Base-by-base conservation (phyloP, 2,113 vertebrate genomes). In the Synchiropus splendidus region DNA sequence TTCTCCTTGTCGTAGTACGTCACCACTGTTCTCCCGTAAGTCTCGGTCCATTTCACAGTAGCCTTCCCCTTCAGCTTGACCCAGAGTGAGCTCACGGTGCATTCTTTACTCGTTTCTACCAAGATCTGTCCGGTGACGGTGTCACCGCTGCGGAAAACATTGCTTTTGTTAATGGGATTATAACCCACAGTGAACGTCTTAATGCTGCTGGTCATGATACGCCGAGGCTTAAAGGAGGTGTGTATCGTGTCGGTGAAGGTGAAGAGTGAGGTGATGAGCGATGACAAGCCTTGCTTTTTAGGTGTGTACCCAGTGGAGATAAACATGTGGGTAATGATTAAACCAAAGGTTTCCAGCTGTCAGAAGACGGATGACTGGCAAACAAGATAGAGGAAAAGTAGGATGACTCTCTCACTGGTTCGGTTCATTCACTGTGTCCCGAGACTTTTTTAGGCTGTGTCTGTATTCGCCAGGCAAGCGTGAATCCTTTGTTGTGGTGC, bases 21-120 rank as follows among this genome's bases (percentile, higher is more conserved):
- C 6, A 48, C 3, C 0, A 10, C 2, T 0, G 1, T 33, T 15
- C 36, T 17, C 2, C 66, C 58, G 6, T 64, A 1, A 2, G 1
- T 1, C 32, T 83, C 70, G 1, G 17, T 42, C 79, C 72, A 83
- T 34, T 1, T 9, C 3, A 79, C 74, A 1, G 70, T 6, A 0
- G 77, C 74, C 46, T 83, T 78, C 6, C 81, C 80, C 31, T 82
- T 84, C 10, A 77, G 46, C 60, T 81, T 78, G 0, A 83, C 18
- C 12, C 10, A 40, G 10, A 86, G 40, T 9, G 51, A 57, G 10
- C 59, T 4, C 17, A 84, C 48, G 30, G 67, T 31, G 4, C 51
- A 67, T 10, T 78, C 40, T 8, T 55, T 58, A 11, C 14, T 6
- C 32, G 79, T 16, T 3, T 86, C 59, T 2, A 83, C 4, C 30